Evolutionary conservation across 2,113 vertebrate species (phyloP).

Genomic region (Nothoprocta pentlandii): DNA sequence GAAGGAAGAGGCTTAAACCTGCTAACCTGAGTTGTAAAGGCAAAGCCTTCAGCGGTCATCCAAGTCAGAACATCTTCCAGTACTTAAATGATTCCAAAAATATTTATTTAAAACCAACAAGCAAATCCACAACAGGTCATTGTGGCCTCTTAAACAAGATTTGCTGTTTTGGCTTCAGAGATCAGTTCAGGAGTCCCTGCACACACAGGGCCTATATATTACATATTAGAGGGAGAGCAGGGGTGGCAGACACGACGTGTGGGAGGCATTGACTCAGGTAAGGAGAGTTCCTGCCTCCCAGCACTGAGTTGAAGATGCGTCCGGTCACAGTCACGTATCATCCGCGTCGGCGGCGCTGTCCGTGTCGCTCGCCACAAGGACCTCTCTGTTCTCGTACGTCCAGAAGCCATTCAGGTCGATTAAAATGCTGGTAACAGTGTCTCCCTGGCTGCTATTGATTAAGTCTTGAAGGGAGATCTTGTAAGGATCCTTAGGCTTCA

Average conservation of each 20-base stretch:
- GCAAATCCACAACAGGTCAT: background rate
- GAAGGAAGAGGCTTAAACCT: background rate
- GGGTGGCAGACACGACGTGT: background rate
- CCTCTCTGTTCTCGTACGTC: conserved; percentile 98
- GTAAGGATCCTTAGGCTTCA: conserved; percentile 95
- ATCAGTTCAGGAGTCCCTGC: background rate
- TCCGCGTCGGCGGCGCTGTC: conserved; percentile 86
- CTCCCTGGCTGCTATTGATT: conserved; percentile 96
- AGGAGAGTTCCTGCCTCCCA: conserved; percentile 38
- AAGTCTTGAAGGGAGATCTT: conserved; percentile 97
- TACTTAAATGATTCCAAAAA: background rate
- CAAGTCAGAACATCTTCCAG: background rate
- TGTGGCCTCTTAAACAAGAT: background rate
- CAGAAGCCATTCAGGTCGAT: conserved; percentile 99
- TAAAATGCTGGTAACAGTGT: conserved; percentile 96
- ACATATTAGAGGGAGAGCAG: too few relatives aligned
- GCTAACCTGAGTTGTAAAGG: background rate
- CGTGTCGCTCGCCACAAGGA: conserved; percentile 91
- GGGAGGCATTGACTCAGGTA: conserved; percentile 33
- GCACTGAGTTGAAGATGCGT: background rate
- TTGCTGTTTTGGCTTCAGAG: conserved; percentile 1
- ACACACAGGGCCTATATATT: background rate
- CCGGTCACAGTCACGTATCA: conserved; percentile 81
- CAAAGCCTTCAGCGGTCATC: background rate
- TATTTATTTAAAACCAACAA: conserved; percentile 1